Evolutionary conservation across 2,797 vertebrate genomes (phyloP).

Genomic region (Emys orbicularis): DNA sequence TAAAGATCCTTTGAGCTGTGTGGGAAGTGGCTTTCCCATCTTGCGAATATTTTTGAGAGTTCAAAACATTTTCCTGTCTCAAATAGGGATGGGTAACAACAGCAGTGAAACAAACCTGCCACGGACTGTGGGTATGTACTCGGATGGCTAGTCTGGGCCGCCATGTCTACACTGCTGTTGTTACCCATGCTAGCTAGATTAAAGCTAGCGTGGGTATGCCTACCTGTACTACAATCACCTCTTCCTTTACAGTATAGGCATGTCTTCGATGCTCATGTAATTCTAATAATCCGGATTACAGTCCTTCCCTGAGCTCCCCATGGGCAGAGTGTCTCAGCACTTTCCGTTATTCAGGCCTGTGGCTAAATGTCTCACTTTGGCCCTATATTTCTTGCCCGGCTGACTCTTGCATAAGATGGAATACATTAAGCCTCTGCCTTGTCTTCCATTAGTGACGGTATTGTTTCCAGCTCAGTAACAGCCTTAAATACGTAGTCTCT

Average conservation of each 20-base stretch:
- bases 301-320: not conserved
- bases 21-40: not conserved
- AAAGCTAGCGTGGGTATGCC: too few relatives aligned
- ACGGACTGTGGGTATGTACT: too few relatives aligned
- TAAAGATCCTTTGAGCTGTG: not conserved
- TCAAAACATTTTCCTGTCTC: not conserved
- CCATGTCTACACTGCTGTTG: too few relatives aligned
- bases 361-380: not conserved
- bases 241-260: not conserved
- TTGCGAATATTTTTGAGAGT: not conserved
- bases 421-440: conserved; percentile 53
- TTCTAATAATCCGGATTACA: not conserved
- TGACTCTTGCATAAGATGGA: conserved; percentile 21
- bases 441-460: conserved; percentile 75
- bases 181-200: not conserved
- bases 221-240: not conserved
- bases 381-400: conserved; percentile 62
- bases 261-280: not conserved
- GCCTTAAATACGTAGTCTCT: conserved; percentile 57
- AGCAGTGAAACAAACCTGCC: too few relatives aligned
- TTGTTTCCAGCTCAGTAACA: conserved; percentile 69
- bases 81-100: not conserved
- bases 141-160: too few relatives aligned
- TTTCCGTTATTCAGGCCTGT: not conserved
- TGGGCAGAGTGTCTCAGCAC: not conserved